Conservation (phyloP, 2,888 invertebrate species). For the Allophyes oxyacanthae region DNA sequence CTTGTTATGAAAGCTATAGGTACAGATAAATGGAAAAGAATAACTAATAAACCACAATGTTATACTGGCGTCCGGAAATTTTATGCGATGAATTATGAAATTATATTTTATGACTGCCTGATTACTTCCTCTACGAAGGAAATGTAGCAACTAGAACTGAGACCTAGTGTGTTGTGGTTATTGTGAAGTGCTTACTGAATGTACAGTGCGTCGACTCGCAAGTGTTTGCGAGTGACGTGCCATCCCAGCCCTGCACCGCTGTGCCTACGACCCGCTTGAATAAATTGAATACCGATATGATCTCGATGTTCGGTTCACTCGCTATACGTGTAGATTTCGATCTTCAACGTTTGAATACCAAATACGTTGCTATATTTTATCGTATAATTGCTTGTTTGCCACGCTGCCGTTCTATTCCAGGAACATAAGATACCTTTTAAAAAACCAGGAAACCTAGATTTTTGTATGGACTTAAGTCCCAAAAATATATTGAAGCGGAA, state of each 20-base stretch:
- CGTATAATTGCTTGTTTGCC: neutral
- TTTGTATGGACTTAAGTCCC: too few relatives aligned
- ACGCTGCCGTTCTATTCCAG: too few relatives aligned
- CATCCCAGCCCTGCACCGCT: conserved; percentile 1
- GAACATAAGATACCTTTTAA: too few relatives aligned
- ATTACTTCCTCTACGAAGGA: neutral
- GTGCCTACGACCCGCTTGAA: conserved; percentile 30
- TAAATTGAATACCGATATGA: conserved; percentile 61
- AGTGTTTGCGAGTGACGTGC: conserved; percentile 31
- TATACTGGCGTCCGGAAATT: too few relatives aligned
- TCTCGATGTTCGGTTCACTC: conserved; percentile 34
- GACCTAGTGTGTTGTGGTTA: neutral
- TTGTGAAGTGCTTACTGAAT: conserved; percentile 1
- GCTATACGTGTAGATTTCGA: conserved; percentile 37
- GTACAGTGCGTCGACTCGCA: neutral
- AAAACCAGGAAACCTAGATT: too few relatives aligned
- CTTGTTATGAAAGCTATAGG: too few relatives aligned
- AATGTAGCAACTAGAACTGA: neutral
- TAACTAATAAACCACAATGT: too few relatives aligned
- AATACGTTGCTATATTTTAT: conserved; percentile 18
- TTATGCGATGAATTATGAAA: neutral
- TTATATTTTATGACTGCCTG: neutral
- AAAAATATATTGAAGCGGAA: too few relatives aligned
- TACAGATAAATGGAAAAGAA: too few relatives aligned
- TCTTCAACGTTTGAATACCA: conserved; percentile 43